Evolutionary conservation across 2,113 vertebrate species (phyloP).

Genomic region (Leptosomus discolor): DNA sequence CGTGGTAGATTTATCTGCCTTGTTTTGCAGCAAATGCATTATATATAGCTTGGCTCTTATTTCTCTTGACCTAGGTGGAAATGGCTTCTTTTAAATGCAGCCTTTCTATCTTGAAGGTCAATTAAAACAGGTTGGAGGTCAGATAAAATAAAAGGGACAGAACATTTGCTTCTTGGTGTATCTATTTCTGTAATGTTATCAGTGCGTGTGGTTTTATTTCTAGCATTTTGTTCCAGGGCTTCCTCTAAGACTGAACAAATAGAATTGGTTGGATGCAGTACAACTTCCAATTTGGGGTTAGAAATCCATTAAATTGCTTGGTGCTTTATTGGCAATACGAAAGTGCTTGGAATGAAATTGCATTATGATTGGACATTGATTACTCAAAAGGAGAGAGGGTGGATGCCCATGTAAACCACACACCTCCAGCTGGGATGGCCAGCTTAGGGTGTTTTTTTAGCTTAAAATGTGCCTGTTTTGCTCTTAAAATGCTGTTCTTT

Average conservation of each 20-base stretch:
- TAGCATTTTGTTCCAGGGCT: constrained; percentile 31
- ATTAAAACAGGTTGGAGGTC: constrained; percentile 22
- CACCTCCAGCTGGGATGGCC: background rate
- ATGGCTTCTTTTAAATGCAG: background rate
- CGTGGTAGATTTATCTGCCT: background rate
- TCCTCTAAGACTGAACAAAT: constrained; percentile 44
- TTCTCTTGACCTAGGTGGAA: background rate
- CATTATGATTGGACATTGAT: constrained; percentile 52
- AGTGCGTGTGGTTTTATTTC: constrained; percentile 39
- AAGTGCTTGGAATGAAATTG: constrained; percentile 19
- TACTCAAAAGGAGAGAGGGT: background rate
- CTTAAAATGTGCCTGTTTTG: background rate
- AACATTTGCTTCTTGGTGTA: constrained; percentile 16
- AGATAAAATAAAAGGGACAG: constrained; percentile 32
- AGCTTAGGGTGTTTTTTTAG: background rate
- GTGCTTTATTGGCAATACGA: constrained; percentile 37
- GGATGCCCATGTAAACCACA: constrained; percentile 13
- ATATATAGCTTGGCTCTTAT: background rate
- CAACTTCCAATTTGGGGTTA: constrained; percentile 48
- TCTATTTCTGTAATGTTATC: constrained; percentile 62
- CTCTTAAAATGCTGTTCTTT: background rate
- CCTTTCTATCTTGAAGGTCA: constrained; percentile 7
- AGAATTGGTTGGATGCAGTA: constrained; percentile 23
- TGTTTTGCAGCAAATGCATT: background rate
- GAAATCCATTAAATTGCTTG: constrained; percentile 59